Evolutionary conservation across 2,797 vertebrate genomes (phyloP), one percentile per base, ranked within the genome.

Genomic region (Eupleurogrammus muticus): DNA sequence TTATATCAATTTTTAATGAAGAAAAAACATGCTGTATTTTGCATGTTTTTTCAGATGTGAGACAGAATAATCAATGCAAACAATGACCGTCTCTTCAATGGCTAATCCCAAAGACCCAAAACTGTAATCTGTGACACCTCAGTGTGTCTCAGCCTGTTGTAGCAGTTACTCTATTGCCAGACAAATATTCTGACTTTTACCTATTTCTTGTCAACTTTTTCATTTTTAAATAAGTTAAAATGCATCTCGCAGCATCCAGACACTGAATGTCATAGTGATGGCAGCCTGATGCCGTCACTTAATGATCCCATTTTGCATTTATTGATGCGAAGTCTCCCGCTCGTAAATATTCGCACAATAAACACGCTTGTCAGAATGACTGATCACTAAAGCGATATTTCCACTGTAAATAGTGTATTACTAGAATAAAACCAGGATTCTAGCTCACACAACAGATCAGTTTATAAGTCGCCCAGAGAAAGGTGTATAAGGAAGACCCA

Each of bases 101-200:
- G 2, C 4, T 24, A 2, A 57, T 35, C 17, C 16, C 16, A 35
- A 1, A 34, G 42, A 59, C 24, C 24, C n/a, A 36, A 32, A 16
- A n/a, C n/a, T 36, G 4, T 34, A 16, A 73, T 65, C 42, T 20
- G 20, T 67, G 59, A 66, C 23, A 51, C 17, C 14, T 66, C 23
- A 44, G 24, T 16, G 46, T 47, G 11, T 53, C n/a, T 57, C 34
- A 63, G 17, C 16, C 16, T 17, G 23, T 17, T 19, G 59, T 46
- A 59, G 40, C 14, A 17, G 28, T 48, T 54, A 6, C 20, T 62
- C 9, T 1, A 19, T 1, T 48, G 2, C 13, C 13, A 42, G 17
- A 17, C 2, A 44, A 32, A 32, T 56, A 55, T 7, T 7, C n/a
- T 32, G 19, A 44, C 23, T 52, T 28, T 42, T n/a, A 51, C 19